Conservation (phyloP, 2,888 invertebrate genomes). For the Malthinus flaveolus region DNA sequence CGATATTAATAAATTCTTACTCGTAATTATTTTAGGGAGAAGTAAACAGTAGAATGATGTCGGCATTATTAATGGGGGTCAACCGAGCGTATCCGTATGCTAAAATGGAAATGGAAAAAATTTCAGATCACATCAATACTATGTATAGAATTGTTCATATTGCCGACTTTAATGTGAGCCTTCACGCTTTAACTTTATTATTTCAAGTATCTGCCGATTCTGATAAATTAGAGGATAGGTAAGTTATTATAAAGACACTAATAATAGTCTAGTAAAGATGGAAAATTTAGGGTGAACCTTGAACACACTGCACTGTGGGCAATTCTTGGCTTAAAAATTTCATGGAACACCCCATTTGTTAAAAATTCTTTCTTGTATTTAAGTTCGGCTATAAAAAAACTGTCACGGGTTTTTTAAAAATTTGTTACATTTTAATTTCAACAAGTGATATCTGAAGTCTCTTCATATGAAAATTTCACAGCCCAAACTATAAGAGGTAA, state of each 20-base stretch:
- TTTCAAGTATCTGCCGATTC: slow-evolving; percentile 64
- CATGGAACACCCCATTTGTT: too few relatives aligned
- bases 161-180: slow-evolving; percentile 71
- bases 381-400: background rate
- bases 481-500: too few relatives aligned
- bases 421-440: too few relatives aligned
- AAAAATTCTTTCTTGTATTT: too few relatives aligned
- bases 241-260: slow-evolving; percentile 34
- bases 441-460: too few relatives aligned
- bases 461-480: too few relatives aligned
- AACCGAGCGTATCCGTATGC: slow-evolving; percentile 86
- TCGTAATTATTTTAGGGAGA: slow-evolving; percentile 60
- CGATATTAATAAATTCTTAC: background rate
- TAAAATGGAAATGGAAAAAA: slow-evolving; percentile 61
- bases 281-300: too few relatives aligned
- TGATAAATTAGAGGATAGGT: slow-evolving; percentile 62
- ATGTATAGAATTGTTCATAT: slow-evolving; percentile 81
- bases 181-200: slow-evolving; percentile 63
- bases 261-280: background rate
- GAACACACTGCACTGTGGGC: too few relatives aligned
- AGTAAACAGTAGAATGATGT: slow-evolving; percentile 82
- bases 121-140: slow-evolving; percentile 71
- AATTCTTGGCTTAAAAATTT: too few relatives aligned
- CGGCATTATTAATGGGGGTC: slow-evolving; percentile 78
- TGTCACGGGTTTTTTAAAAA: background rate